Conservation (phyloP, 2,113 vertebrate species). For the Thunnus thynnus region DNA sequence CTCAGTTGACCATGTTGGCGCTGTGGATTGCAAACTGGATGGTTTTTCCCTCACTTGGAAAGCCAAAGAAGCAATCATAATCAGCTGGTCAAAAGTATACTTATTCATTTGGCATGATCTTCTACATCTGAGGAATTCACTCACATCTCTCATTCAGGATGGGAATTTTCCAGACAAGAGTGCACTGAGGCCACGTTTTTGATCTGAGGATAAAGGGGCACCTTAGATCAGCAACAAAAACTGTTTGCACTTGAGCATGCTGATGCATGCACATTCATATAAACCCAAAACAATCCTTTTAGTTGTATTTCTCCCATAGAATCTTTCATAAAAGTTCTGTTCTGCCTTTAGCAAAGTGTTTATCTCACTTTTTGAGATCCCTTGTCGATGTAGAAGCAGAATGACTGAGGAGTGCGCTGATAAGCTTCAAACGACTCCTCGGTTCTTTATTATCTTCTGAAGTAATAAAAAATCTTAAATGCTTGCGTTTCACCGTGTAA, state of each 20-base stretch:
- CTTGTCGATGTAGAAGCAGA: neutral
- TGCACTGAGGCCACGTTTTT: slow-evolving; percentile 9
- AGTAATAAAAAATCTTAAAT: slow-evolving; percentile 32
- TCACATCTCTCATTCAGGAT: slow-evolving; percentile 8
- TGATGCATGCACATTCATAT: slow-evolving; percentile 17
- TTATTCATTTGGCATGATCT: slow-evolving; percentile 26
- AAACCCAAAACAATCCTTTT: neutral
- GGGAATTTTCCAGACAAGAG: slow-evolving; percentile 40
- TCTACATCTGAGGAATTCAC: slow-evolving; percentile 19
- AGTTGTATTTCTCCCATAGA: neutral
- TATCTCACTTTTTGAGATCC: neutral
- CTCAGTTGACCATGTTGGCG: slow-evolving; percentile 18
- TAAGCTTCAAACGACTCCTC: slow-evolving; percentile 10
- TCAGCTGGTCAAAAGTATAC: slow-evolving; percentile 17
- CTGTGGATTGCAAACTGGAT: slow-evolving; percentile 13
- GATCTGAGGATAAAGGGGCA: slow-evolving; percentile 6
- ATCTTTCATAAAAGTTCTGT: neutral
- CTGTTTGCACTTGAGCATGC: neutral
- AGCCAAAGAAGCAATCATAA: slow-evolving; percentile 9
- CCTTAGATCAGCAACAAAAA: slow-evolving; percentile 8
- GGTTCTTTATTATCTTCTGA: slow-evolving; percentile 22
- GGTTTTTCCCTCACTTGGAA: neutral
- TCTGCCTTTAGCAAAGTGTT: neutral
- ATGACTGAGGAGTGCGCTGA: neutral
- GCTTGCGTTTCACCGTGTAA: slow-evolving; percentile 49